Evolutionary conservation across 2,113 vertebrate genomes (phyloP), one percentile per base, ranked within the genome.

Genomic region (Mesoclemmys tuberculata): DNA sequence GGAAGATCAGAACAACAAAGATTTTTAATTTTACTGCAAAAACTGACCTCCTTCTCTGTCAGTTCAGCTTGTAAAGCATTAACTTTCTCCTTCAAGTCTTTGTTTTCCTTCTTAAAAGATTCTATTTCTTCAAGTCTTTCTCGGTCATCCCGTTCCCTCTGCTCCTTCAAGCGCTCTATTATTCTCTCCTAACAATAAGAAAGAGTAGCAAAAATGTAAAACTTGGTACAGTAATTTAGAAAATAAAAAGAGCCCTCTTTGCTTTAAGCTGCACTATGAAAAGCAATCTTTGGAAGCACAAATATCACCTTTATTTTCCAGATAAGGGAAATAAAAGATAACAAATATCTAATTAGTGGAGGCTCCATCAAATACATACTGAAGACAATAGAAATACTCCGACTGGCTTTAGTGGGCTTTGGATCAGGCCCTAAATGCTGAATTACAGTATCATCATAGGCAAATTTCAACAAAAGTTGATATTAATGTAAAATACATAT

Each of bases 31-130:
- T 82, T 48, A 93, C 95, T 89, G 49, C 61, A 94, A 92, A 95
- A 78, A 97, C 99, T 98, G 94, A 99, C 99, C 99, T 99, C 99
- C 97, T 99, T 99, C 84, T 99, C 99, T 52, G 99, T 99, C 90
- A 99, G 97, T 93, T 99, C 99, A 95, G 99, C 98, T 98, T 99
- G 99, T 93, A 99, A 97, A 95, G 97, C 98, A 88, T 98, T 98
- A 64, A 99, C 98, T 93, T 98, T 99, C 92, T 99, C 99, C 98
- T 99, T 99, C 83, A 99, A 97, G 71, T 99, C 98, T 96, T 99
- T 99, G 97, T 99, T 99, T 98, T 99, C 99, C 96, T 98, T 99
- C 96, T 99, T 99, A 96, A 99, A 99, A 82, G 98, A 98, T 94
- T 99, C 99, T 78, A 99, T 97, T 98, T 99, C 99, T 97, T 99